Evolutionary conservation across 2,888 invertebrate species (phyloP), one percentile per base, ranked within the genome.

Genomic region (Hemicrepidius hirtus): DNA sequence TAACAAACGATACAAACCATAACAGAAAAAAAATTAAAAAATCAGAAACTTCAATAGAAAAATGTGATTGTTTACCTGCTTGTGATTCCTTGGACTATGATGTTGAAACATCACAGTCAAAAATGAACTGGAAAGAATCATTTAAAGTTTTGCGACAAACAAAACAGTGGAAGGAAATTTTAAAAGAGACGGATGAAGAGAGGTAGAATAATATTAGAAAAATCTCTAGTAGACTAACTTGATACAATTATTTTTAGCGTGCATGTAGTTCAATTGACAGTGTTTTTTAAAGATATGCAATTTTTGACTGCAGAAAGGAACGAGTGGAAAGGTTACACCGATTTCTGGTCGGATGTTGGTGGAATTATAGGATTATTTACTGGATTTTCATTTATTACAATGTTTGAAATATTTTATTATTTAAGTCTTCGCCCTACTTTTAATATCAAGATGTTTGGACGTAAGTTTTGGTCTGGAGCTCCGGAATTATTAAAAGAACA

Each of bases 241-340:
- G 1, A 9, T 18, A 7, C 9, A 9, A 2, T 6, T 20, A 18
- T 3, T 32, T 28, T 50, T 60, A 12, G 50, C 9, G 80, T 87
- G 20, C 86, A 88, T 77, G 87, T 89, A 84, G 88, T 92, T 0
- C 89, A 92, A 0, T 87, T 93, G 9, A 90, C 90, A 77, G 89
- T 93, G 55, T 93, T 92, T 86, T 93, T 93, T 86, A 93, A 93
- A 83, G 92, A 93, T 80, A 90, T 91, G 3, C 87, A 88, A 44
- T 90, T 88, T 76, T 85, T 89, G 37, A 87, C 89, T 0, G 88
- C 89, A 65, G 87, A 88, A 66, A 86, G 90, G 9, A 88, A 89
- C 46, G 90, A 90, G 79, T 79, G 90, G 53, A 90, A 88, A 75
- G 90, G 90, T 0, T 76, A 85, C 65, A 88, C 88, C 0, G 90